A percentile compares a stretch with the other conserved stretches of the same genome.
These are phyloP conservation scores for Drosophila funebris DNA, from an alignment of 1,140 invertebrate species.

Conservation along the genomic window DNA sequence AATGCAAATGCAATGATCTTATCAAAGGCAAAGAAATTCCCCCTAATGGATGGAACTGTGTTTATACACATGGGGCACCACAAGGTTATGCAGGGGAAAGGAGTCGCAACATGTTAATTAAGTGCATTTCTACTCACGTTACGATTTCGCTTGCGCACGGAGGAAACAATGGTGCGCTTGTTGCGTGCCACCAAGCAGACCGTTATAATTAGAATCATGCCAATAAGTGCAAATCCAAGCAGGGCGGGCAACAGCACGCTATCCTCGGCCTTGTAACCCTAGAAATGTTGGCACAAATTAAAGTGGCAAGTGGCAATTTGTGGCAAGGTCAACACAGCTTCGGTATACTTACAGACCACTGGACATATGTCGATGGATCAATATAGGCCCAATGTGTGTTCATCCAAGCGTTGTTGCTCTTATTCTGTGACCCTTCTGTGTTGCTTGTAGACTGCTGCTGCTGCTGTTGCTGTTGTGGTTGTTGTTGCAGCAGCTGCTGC, in stretches of 20 bases:
- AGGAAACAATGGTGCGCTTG: constrained; percentile 81
- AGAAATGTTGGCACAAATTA: neutral
- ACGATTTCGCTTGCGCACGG: constrained; percentile 80
- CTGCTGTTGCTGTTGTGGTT: constrained; percentile 22
- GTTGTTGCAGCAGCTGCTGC: constrained; percentile 12
- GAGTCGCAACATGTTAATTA: neutral
- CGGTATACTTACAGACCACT: constrained; percentile 86
- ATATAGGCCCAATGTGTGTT: constrained; percentile 86
- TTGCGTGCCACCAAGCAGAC: constrained; percentile 82
- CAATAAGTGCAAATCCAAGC: constrained; percentile 79
- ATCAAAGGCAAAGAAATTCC: no score
- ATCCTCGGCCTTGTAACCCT: constrained; percentile 83
- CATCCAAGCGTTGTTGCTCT: constrained; percentile 74
- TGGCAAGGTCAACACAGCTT: constrained; percentile 6
- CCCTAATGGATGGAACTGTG: no score
- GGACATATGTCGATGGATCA: constrained; percentile 87
- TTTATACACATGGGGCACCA: neutral
- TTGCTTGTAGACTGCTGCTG: neutral
- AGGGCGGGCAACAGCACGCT: constrained; percentile 79
- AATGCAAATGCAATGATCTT: neutral
- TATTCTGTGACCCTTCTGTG: constrained; percentile 23
- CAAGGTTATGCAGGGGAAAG: neutral
- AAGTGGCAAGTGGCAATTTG: neutral
- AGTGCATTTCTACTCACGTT: constrained; percentile 77
- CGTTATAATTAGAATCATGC: constrained; percentile 80